Evolutionary conservation across 2,888 invertebrate species (phyloP), one percentile per base, ranked within the genome.

Genomic region (Pristionchus exspectatus): DNA sequence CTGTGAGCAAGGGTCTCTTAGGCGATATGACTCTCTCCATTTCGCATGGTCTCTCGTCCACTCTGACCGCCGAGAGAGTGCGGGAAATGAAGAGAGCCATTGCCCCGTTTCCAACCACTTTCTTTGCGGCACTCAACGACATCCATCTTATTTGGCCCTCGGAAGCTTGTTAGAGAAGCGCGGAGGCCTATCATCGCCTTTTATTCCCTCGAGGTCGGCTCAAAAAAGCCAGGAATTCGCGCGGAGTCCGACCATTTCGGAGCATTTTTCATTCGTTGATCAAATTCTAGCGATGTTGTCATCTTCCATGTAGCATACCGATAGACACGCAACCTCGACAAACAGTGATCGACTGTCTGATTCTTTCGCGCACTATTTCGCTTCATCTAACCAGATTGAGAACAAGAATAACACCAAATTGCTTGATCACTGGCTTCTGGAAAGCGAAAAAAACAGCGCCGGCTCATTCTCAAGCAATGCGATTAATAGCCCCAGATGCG

Each of bases 101-200:
- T 30, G 38, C 69, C n/a, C n/a, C 77, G 56, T 88, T 21, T 56
- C 72, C 74, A 77, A 74, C 27, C 74, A 88, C 88, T 72, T 88
- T 54, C 74, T 50, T 3, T 59, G 56, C 77, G 27, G 54, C 88
- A 44, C 54, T n/a, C 63, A 81, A 63, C 89, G 74, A 27, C 89
- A 83, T 83, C 89, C 89, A 83, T 89, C 89, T 66, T 83, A 83
- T 66, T 89, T 83, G 89, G 81, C 77, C 30, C 74, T 50, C 44
- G 54, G 72, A 74, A 59, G 24, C 89, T 81, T 63, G 56, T 89
- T 66, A 81, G 89, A 44, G 44, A 63, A 77, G 63, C 38, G 54
- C 72, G 88, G 63, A 69, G 77, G 59, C 88, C 81, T 63, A 66
- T 89, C 56, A 89, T 81, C 83, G 74, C 74, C 38, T 27, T 12